Percentiles rank a stretch among this genome's conserved stretches.
These are phyloP conservation scores for Gobio occitaniae DNA, from an alignment of 2,797 vertebrate genomes.

Conservation along the genomic window DNA sequence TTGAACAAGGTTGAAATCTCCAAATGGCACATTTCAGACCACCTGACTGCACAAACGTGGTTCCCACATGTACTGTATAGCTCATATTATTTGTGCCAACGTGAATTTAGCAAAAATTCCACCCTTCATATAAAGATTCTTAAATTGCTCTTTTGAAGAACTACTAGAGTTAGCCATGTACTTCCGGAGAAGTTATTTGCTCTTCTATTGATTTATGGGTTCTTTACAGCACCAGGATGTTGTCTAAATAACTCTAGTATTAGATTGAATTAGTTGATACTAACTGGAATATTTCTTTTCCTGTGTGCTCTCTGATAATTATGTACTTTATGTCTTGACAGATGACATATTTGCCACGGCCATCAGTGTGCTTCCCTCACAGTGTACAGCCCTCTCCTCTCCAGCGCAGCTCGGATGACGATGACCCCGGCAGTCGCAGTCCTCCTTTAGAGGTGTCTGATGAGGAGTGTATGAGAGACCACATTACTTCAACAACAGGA, in stretches of 20 bases:
- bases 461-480: conserved; percentile 87
- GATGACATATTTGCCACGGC: conserved; percentile 84
- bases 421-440: conserved; percentile 88
- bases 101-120: neutral
- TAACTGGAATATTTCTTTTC: neutral
- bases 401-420: conserved; percentile 93
- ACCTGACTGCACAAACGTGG: conserved; percentile 1
- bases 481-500: conserved; percentile 80
- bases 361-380: conserved; percentile 77
- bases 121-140: neutral
- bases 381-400: conserved; percentile 78
- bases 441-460: conserved; percentile 96
- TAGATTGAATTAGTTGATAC: neutral
- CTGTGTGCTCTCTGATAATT: neutral
- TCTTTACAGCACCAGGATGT: neutral
- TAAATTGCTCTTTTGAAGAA: neutral
- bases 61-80: neutral
- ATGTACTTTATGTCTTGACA: conserved; percentile 61
- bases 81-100: neutral
- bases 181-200: neutral
- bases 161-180: neutral
- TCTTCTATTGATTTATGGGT: neutral
- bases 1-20: conserved; percentile 23
- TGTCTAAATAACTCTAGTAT: neutral
- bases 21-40: conserved; percentile 6